phyloP scores from a whole-genome alignment of 2,113 vertebrate genomes.

The Lutjanus erythropterus region DNA sequence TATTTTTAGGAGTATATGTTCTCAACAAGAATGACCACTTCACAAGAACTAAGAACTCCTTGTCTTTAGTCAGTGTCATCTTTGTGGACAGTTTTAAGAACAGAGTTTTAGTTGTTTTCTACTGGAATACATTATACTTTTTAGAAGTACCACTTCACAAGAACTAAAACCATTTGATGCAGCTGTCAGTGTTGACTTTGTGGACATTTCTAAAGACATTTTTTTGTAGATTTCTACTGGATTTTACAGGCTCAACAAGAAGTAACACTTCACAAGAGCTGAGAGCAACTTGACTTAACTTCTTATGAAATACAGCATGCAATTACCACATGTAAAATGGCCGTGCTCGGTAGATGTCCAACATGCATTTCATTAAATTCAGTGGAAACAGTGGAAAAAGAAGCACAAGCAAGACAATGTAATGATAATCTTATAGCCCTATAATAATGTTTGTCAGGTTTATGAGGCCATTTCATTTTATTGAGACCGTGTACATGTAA shows the following conservation, averaged over 20 bases:
- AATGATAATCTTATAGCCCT: background rate
- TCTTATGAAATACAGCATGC: background rate
- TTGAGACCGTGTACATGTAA: background rate
- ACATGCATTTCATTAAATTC: background rate
- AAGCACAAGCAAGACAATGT: too few relatives aligned
- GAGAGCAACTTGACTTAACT: background rate
- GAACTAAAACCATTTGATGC: background rate
- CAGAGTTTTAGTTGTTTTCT: too few relatives aligned
- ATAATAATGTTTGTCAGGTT: background rate
- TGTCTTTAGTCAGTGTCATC: too few relatives aligned
- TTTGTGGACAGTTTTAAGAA: too few relatives aligned
- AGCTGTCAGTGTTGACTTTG: background rate
- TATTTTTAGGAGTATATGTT: too few relatives aligned
- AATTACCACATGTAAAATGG: background rate
- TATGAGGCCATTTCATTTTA: background rate
- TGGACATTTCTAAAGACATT: slow-evolving; percentile 1
- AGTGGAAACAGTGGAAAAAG: too few relatives aligned
- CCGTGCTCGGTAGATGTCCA: background rate
- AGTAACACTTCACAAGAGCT: background rate
- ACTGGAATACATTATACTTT: too few relatives aligned
- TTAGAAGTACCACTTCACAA: background rate
- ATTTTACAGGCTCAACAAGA: background rate
- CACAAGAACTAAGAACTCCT: too few relatives aligned
- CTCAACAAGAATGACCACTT: too few relatives aligned
- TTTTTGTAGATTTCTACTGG: background rate